phyloP scores from a whole-genome alignment of 2,113 vertebrate genomes.

The Regulus satrapa region DNA sequence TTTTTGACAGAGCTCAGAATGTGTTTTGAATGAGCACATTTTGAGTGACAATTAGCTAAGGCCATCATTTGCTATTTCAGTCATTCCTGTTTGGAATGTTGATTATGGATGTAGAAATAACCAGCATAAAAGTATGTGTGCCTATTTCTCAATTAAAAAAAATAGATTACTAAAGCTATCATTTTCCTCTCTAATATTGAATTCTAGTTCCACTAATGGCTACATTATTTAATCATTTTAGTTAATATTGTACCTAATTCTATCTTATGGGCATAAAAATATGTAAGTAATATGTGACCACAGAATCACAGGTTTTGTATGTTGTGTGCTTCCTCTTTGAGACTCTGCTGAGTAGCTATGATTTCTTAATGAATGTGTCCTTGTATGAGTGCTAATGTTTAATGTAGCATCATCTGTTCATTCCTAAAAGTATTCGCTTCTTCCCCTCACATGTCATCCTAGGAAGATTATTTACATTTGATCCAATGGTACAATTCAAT shows the following conservation, averaged over 20 bases:
- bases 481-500: neutral
- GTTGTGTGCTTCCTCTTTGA: neutral
- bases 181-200: neutral
- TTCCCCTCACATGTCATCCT: fast-evolving
- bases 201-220: neutral
- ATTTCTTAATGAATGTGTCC: neutral
- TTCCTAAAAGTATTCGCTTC: neutral
- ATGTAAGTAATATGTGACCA: neutral
- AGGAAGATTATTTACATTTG: neutral
- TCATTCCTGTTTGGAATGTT: neutral
- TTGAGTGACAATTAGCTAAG: neutral
- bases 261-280: neutral
- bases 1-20: neutral
- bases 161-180: neutral
- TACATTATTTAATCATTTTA: neutral
- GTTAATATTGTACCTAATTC: neutral
- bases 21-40: neutral
- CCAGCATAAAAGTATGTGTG: neutral
- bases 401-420: neutral
- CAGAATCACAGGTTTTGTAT: neutral
- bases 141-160: neutral
- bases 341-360: neutral
- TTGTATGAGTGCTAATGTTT: neutral
- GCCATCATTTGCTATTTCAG: neutral
- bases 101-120: neutral